Conservation (phyloP, 2,113 vertebrate genomes). For the Labeo catla region DNA sequence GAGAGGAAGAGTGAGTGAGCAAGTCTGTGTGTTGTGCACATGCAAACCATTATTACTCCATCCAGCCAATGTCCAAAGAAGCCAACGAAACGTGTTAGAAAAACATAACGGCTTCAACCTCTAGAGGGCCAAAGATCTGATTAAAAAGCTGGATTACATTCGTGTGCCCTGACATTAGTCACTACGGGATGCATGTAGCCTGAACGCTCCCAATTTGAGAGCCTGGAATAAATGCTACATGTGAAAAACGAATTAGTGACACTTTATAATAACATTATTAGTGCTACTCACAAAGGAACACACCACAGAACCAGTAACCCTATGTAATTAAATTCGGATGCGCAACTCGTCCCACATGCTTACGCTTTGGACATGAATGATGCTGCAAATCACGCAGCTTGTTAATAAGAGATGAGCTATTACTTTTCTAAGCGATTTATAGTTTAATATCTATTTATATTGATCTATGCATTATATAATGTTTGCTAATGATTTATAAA, state of each 20-base stretch:
- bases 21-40: slow-evolving; percentile 19
- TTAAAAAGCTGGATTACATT: not conserved
- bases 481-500: too few relatives aligned
- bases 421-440: not conserved
- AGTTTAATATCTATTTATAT: too few relatives aligned
- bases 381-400: not conserved
- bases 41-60: slow-evolving; percentile 23
- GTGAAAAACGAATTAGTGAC: not conserved
- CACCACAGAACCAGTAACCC: not conserved
- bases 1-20: slow-evolving; percentile 17
- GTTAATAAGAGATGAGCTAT: not conserved
- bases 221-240: not conserved
- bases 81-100: not conserved
- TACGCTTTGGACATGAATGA: not conserved
- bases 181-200: not conserved
- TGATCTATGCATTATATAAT: too few relatives aligned
- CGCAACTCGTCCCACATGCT: not conserved
- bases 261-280: not conserved
- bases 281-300: not conserved
- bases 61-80: not conserved
- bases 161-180: not conserved
- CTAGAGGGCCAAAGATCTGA: slow-evolving; percentile 18
- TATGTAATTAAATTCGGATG: not conserved
- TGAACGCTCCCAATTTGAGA: not conserved
- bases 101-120: not conserved